Conservation (phyloP, 2,113 vertebrate genomes). For the Tragelaphus imberbis region DNA sequence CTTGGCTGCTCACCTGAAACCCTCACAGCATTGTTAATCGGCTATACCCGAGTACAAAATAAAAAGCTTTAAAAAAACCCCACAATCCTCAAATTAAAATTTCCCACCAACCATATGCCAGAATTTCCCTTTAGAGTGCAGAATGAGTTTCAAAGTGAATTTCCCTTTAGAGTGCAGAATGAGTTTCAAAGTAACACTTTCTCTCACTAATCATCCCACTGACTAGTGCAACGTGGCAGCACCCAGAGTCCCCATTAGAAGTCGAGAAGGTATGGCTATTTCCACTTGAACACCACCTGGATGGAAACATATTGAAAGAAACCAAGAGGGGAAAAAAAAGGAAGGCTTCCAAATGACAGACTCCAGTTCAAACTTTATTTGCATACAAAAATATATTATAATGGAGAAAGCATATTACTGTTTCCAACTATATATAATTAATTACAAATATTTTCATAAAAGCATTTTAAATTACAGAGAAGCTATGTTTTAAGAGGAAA, state of each 20-base stretch:
- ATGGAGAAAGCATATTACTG: conserved; percentile 83
- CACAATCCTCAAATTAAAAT: background rate
- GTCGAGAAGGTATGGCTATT: background rate
- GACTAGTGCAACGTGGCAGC: background rate
- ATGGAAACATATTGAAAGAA: background rate
- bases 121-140: too few relatives aligned
- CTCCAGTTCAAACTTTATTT: conserved; percentile 81
- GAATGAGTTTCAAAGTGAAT: too few relatives aligned
- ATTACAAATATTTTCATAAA: conserved; percentile 89
- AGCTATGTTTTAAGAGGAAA: conserved; percentile 80
- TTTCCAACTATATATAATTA: conserved; percentile 92
- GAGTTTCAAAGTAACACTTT: background rate
- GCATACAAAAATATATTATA: conserved; percentile 98
- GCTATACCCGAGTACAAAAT: background rate
- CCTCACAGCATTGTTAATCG: background rate
- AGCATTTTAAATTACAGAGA: conserved; percentile 89
- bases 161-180: background rate
- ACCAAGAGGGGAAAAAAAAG: background rate
- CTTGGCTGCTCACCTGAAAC: background rate
- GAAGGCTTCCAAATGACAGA: conserved; percentile 18
- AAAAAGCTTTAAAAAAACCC: background rate
- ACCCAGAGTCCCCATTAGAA: background rate
- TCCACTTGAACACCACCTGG: background rate
- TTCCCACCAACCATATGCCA: background rate
- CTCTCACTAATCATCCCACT: background rate